Base-by-base conservation (phyloP, 30 jellyfish, hydroid and myxozoan genomes). In the Turritopsis dohrnii region DNA sequence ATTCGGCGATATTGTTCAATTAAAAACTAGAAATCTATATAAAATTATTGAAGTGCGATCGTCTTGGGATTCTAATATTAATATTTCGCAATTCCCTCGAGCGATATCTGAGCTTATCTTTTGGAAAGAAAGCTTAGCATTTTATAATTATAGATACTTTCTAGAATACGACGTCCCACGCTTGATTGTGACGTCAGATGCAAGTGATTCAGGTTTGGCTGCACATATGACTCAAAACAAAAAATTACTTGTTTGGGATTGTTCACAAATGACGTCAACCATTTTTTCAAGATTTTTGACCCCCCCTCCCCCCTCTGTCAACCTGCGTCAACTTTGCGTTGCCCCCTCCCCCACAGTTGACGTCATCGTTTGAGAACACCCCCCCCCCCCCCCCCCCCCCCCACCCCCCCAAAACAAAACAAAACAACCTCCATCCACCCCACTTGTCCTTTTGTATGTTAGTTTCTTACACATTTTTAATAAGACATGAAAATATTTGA, bases 1-100 rank as follows among this genome's bases (percentile, higher is more conserved):
- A 23, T 5, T 54, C 21, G 65, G 0, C 1, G 72, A 84, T 52
- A 65, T 84, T 23, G 71, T 84, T 0, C 28, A 80, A 18, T 54
- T 84, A 28, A 84, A 84, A 71, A 54, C 60, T 41, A 41, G 60
- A 41, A 41, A 41, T 41, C 60, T 41, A 41, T 41, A 41, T 13
- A 41, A 13, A 41, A 41, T 41, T 41, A 41, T 41, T 41, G 60
- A 41, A 41, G 60, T 13, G 13, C 5, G 60, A 41, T 3, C 60
- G 60, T 41, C 60, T 5, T 41, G 60, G 60, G 60, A 41, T 41
- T 41, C 60, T 13, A 41, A 41, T 41, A 41, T 41, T 41, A 41
- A 41, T 41, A 13, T 41, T 41, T 41, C 60, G 60, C 60, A 41
- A 41, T 41, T 41, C 60, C 60, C 60, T 41, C 60, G 13, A 41